phyloP scores from a whole-genome alignment of 2,113 vertebrate genomes.

The Gulo gulo region DNA sequence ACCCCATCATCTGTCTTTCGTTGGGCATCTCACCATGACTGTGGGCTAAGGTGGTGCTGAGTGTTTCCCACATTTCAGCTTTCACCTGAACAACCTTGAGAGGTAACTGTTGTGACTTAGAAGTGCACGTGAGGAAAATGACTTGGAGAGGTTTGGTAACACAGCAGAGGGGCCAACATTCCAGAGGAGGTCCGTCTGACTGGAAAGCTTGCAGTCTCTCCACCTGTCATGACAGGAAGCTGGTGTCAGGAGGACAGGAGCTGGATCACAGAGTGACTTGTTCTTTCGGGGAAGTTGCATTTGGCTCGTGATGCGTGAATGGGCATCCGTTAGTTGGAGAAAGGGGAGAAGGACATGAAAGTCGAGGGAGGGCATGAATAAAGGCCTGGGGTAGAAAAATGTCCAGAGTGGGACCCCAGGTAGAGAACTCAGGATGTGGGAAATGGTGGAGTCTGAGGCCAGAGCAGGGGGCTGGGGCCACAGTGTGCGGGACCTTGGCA shows the following conservation, averaged over 20 bases:
- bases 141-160: neutral
- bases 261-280: neutral
- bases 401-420: too few relatives aligned
- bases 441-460: neutral
- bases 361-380: neutral
- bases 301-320: neutral
- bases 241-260: neutral
- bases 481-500: neutral
- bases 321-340: neutral
- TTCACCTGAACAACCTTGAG: neutral
- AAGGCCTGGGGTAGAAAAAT: neutral
- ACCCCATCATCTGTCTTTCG: neutral
- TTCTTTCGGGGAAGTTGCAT: fast-evolving
- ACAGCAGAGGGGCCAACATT: neutral
- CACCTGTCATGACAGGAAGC: too few relatives aligned
- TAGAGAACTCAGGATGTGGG: neutral
- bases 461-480: neutral
- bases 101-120: neutral
- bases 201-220: fast-evolving
- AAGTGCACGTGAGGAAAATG: neutral
- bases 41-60: neutral
- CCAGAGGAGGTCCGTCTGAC: neutral
- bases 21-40: neutral
- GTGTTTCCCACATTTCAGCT: neutral
- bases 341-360: neutral